Percentiles rank a stretch among this genome's conserved stretches.
Evolutionary conservation across 1,140 invertebrate species (phyloP).

Genomic region (Drosophila virilis): DNA sequence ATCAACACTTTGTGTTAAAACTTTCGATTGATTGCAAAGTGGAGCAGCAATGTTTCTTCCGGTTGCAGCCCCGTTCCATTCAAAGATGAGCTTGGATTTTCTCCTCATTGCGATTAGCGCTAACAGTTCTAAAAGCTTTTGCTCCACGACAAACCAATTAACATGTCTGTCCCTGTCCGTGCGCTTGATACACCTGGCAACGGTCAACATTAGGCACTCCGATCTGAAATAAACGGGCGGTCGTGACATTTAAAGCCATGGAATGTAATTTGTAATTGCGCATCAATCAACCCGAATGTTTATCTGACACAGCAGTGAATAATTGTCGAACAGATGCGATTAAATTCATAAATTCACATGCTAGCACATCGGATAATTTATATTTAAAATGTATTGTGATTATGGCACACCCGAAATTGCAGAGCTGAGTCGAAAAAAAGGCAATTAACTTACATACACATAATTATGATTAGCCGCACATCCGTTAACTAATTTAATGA

Average conservation of each 20-base stretch:
- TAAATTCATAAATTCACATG: background rate
- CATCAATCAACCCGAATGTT: conserved; percentile 42
- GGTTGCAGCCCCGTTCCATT: background rate
- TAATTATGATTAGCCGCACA: conserved; percentile 51
- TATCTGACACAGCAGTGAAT: background rate
- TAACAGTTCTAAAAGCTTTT: conserved; percentile 9
- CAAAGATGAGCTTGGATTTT: background rate
- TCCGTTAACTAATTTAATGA: conserved; percentile 73
- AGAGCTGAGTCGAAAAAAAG: conserved; percentile 5
- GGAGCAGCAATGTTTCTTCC: conserved; percentile 15
- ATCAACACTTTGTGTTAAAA: background rate
- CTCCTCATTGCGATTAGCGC: background rate
- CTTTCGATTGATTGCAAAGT: background rate
- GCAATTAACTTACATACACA: conserved; percentile 12
- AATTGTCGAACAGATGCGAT: conserved; percentile 6
- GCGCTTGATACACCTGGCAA: conserved; percentile 6
- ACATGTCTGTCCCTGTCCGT: conserved; percentile 14
- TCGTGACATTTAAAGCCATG: conserved; percentile 4
- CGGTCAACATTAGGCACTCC: background rate
- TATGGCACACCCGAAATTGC: conserved; percentile 13
- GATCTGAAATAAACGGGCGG: background rate
- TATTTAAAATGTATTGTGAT: conserved; percentile 47
- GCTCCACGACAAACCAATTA: conserved; percentile 31
- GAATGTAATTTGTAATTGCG: conserved; percentile 36
- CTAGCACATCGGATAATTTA: conserved; percentile 30